These are phyloP conservation scores for Hucho hucho DNA, from an alignment of 2,113 vertebrate species.

Conservation along the genomic window DNA sequence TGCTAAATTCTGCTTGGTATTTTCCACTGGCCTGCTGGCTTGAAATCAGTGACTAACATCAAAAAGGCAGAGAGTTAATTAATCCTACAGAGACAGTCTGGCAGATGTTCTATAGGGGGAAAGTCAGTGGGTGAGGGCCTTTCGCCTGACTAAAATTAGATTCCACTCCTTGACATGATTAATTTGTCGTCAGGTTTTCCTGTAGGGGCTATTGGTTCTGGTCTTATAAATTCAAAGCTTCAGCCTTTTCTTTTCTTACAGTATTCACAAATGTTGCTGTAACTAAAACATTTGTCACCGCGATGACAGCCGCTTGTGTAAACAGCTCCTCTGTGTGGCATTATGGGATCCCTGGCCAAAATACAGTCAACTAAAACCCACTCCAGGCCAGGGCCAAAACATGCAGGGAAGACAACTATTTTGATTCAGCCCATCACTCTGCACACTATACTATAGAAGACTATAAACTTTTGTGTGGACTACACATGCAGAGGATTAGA, in stretches of 20 bases:
- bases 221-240: slow-evolving; percentile 35
- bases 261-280: slow-evolving; percentile 18
- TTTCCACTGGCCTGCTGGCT: slow-evolving; percentile 31
- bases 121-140: slow-evolving; percentile 24
- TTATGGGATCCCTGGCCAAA: slow-evolving; percentile 12
- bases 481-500: too few species aligned
- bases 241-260: not conserved
- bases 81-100: slow-evolving; percentile 12
- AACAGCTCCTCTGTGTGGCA: slow-evolving; percentile 29
- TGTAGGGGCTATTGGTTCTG: slow-evolving; percentile 29
- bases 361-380: slow-evolving; percentile 3
- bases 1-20: not conserved
- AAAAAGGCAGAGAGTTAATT: slow-evolving; percentile 16
- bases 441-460: slow-evolving; percentile 23
- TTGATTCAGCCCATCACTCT: slow-evolving; percentile 25
- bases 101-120: slow-evolving; percentile 30
- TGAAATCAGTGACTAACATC: slow-evolving; percentile 41
- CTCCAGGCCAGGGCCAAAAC: not conserved
- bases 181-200: slow-evolving; percentile 45
- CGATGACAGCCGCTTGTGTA: slow-evolving; percentile 32
- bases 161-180: slow-evolving; percentile 42
- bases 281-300: slow-evolving; percentile 41
- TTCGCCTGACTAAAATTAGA: slow-evolving; percentile 39
- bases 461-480: too few species aligned
- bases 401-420: slow-evolving; percentile 8